Evolutionary conservation across 2,797 vertebrate genomes (phyloP), one percentile per base, ranked within the genome.

Genomic region (Steatocranus sp.): DNA sequence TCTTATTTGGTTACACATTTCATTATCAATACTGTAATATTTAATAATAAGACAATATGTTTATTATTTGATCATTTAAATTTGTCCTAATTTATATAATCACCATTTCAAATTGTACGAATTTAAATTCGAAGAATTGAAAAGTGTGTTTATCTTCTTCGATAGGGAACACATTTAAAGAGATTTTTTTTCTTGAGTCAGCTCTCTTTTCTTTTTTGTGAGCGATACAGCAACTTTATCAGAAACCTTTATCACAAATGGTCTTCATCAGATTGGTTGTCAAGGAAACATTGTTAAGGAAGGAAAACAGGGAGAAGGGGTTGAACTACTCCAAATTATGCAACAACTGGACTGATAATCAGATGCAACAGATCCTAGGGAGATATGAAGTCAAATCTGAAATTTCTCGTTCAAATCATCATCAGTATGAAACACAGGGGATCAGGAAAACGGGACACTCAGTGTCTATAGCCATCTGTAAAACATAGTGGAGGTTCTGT

Each of bases 1-100:
- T 90, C 34, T 73, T 17, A 78, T 70, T 43, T 66, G 76, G 94
- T 95, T 89, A 95, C 89, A 79, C 90, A 94, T 94, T 87, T 92
- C n/a, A 86, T 94, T 94, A 86, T 58, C 8, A 70, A 23, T 20
- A 30, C 8, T 66, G n/a, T 41, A 30, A 23, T 50, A 56, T 23
- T 61, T 14, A 76, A 10, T 46, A 20, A 74, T 38, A 5, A 11
- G 27, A 17, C 41, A 12, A 43, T 41, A 4, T 6, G 0, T 3
- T n/a, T 25, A 23, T 48, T 43, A 56, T 43, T 9, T 23, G 6
- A 77, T 63, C 5, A 7, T 76, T 81, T 8, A 87, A 10, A 68
- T 56, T 2, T 75, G 6, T 73, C 17, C 41, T 18, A 30, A 18
- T 73, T 73, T 73, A 73, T 48, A 27, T 49, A 36, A 32, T 61